phyloP scores from a whole-genome alignment of 2,797 vertebrate genomes.

The Acrocephalus scirpaceus region DNA sequence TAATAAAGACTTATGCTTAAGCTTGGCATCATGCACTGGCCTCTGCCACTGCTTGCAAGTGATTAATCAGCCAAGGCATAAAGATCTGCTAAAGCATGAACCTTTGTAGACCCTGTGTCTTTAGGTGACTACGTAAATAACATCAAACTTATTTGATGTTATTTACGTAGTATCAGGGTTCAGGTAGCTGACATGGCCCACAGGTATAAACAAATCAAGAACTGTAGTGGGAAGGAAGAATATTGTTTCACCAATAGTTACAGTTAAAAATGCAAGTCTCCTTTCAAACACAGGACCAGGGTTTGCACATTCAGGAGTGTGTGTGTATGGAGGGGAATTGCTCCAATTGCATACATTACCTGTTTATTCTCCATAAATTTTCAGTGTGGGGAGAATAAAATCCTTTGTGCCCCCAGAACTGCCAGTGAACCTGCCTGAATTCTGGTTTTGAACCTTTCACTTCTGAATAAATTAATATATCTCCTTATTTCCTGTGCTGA shows the following conservation, averaged over 20 bases:
- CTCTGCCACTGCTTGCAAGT: background rate
- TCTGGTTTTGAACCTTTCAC: background rate
- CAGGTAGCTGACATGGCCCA: background rate
- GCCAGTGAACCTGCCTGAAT: background rate
- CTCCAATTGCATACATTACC: background rate
- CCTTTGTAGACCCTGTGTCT: background rate
- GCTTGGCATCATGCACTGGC: background rate
- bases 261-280: background rate
- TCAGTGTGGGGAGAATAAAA: background rate
- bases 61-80: background rate
- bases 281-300: background rate
- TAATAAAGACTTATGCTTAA: background rate
- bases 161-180: background rate
- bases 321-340: accelerated
- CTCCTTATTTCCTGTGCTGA: background rate
- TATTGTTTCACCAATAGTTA: background rate
- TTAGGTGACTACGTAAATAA: background rate
- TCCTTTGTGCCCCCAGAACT: background rate
- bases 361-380: background rate
- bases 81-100: background rate
- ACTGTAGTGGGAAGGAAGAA: accelerated
- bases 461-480: background rate
- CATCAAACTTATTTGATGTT: background rate
- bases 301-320: accelerated
- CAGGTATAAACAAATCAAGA: background rate